phyloP scores from a whole-genome alignment of 2,888 invertebrate species.

The Acrocera orbiculus region DNA sequence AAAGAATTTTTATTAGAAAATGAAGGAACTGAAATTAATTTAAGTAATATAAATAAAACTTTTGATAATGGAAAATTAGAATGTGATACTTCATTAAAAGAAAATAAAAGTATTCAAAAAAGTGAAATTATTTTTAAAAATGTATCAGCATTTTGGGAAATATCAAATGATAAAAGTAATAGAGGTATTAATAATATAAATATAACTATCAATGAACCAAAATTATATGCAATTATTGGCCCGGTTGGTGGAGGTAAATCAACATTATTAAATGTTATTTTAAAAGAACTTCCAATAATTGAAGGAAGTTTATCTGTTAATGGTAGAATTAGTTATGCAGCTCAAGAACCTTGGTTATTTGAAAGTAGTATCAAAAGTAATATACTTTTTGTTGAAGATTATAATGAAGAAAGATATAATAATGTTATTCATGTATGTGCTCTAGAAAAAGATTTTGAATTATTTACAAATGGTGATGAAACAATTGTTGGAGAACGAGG shows the following conservation, averaged over 20 bases:
- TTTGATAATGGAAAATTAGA: background rate
- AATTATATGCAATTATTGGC: conserved; percentile 41
- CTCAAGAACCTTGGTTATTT: conserved; percentile 73
- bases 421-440: conserved; percentile 42
- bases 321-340: conserved; percentile 55
- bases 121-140: conserved; percentile 30
- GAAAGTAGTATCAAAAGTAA: conserved; percentile 73
- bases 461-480: conserved; percentile 35
- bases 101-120: conserved; percentile 15
- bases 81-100: conserved; percentile 12
- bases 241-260: conserved; percentile 61
- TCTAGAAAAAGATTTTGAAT: conserved; percentile 45
- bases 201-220: conserved; percentile 24
- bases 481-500: conserved; percentile 48
- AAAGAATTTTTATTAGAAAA: conserved; percentile 41
- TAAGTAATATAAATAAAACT: too few relatives aligned
- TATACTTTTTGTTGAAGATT: conserved; percentile 66
- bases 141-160: conserved; percentile 36
- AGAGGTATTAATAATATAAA: conserved; percentile 31
- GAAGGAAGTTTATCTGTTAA: conserved; percentile 40
- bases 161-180: conserved; percentile 17
- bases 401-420: conserved; percentile 38
- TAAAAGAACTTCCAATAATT: conserved; percentile 48
- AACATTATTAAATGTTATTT: conserved; percentile 50
- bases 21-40: conserved; percentile 18